Base-by-base conservation (phyloP, 2,888 invertebrate genomes). In the Azorinus chamasolen region DNA sequence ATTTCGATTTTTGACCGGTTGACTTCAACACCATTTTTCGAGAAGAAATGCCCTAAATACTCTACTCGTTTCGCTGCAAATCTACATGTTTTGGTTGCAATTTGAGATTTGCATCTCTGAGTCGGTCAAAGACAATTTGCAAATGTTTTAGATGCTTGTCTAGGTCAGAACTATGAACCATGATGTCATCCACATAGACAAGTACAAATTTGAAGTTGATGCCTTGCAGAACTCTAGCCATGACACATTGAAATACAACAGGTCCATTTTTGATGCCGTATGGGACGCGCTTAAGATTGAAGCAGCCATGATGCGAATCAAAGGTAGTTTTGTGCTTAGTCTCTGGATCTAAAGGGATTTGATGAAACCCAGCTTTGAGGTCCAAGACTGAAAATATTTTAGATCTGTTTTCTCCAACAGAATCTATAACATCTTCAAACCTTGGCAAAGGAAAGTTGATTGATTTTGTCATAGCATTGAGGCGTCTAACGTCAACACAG, bases 101-200 rank as follows among this genome's bases (percentile, higher is more conserved):
- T 12, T 43, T 69, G 1, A 78, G 39, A 48, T 73, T 73, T 1
- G 78, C 78, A 20, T 69, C 55, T 8, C 69, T 39, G 14, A 78
- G 25, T 4, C 69, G 53, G n/a, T 69, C 51, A 53, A 78, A 73
- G 22, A 78, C 57, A 3, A n/a, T 39, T 41, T 68, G 22, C 10
- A 72, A 53, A 16, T 72, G 77, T 20, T 27, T 27, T 20, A 72
- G 25, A 48, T 77, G 77, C 20, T 57, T 24, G 25, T 53, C 51
- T 46, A 77, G 58, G n/a, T 53, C 48, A 1, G 63, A 2, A 16
- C 54, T 66, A 46, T 72, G 69, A 10, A 73, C 51, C 8, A 83
- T n/a, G 0, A 85, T 72, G 55, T 84, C 84, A 61, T 86, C 86
- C n/a, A 85, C 57, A 64, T 84, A 85, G 5, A 72, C 65, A 8